These are phyloP conservation scores for Drosophila murphyi DNA, from an alignment of 1,140 invertebrate genomes.

Conservation along the genomic window DNA sequence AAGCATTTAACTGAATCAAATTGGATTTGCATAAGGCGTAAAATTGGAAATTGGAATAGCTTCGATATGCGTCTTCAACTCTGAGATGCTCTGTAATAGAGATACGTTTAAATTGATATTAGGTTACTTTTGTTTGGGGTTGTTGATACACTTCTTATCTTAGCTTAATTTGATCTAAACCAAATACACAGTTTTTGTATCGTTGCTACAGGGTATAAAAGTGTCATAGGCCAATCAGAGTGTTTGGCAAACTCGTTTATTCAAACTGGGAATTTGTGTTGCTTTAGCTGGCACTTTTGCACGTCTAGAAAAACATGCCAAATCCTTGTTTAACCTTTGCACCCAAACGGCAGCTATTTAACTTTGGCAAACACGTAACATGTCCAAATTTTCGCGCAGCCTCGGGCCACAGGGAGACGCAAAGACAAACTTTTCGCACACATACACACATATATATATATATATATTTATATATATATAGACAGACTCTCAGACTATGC, in stretches of 20 bases:
- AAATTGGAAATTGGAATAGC: conserved; percentile 31
- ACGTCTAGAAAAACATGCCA: conserved; percentile 66
- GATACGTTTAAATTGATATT: no score
- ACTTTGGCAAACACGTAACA: conserved; percentile 81
- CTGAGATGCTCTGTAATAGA: conserved; percentile 6
- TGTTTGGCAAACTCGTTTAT: conserved; percentile 24
- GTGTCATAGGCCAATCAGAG: conserved; percentile 24
- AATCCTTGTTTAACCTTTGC: conserved; percentile 82
- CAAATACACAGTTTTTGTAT: no score
- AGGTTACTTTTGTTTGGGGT: no score
- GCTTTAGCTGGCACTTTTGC: conserved; percentile 33
- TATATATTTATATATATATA: neutral
- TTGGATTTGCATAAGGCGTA: conserved; percentile 71
- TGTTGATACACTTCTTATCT: no score
- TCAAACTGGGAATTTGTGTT: conserved; percentile 3
- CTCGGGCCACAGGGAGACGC: conserved; percentile 33
- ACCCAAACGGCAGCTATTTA: conserved; percentile 77
- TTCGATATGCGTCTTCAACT: neutral
- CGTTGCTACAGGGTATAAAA: conserved; percentile 22
- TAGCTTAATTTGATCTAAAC: no score
- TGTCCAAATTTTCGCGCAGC: conserved; percentile 80
- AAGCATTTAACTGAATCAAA: conserved; percentile 57
- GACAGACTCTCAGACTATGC: neutral
- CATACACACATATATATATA: conserved; percentile 10
- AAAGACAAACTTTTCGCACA: conserved; percentile 71